phyloP scores from a whole-genome alignment of 1,140 invertebrate genomes.

The Phocides pigmalion region DNA sequence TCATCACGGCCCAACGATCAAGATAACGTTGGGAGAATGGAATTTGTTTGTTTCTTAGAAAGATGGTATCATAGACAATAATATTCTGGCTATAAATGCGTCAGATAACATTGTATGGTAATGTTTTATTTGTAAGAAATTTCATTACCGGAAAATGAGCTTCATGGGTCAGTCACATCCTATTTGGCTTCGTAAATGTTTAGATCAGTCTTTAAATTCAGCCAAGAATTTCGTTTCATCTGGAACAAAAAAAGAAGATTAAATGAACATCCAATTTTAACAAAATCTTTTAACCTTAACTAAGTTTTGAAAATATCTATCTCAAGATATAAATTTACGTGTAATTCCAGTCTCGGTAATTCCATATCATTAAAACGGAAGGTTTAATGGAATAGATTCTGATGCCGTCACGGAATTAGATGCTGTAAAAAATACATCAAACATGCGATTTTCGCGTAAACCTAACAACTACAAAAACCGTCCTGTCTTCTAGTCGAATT shows the following conservation, averaged over 20 bases:
- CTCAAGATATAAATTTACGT: constrained; percentile 24
- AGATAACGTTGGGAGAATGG: constrained; percentile 13
- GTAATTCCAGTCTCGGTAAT: constrained; percentile 56
- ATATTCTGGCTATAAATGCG: constrained; percentile 13
- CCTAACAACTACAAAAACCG: constrained; percentile 52
- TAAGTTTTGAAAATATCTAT: constrained; percentile 36
- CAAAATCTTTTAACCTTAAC: constrained; percentile 22
- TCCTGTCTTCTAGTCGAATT: constrained; percentile 66
- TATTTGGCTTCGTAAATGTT: constrained; percentile 62
- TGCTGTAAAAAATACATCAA: constrained; percentile 55
- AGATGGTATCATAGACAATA: constrained; percentile 17
- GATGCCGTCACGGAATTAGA: constrained; percentile 45
- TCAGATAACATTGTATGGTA: constrained; percentile 31
- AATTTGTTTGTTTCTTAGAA: constrained; percentile 19
- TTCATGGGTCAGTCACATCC: constrained; percentile 62
- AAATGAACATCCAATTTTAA: constrained; percentile 28
- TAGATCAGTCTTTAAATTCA: constrained; percentile 72
- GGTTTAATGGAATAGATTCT: constrained; percentile 49
- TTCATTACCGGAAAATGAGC: constrained; percentile 47
- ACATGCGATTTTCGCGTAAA: constrained; percentile 70
- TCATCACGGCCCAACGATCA: constrained; percentile 11
- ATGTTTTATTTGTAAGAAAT: constrained; percentile 16
- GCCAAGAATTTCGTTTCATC: constrained; percentile 56
- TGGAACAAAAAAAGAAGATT: constrained; percentile 57
- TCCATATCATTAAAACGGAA: constrained; percentile 56